A percentile compares a stretch with the other conserved stretches of the same genome.
Conservation (phyloP, 2,797 vertebrate species). For the Tokudaia tokunoshimensis region DNA sequence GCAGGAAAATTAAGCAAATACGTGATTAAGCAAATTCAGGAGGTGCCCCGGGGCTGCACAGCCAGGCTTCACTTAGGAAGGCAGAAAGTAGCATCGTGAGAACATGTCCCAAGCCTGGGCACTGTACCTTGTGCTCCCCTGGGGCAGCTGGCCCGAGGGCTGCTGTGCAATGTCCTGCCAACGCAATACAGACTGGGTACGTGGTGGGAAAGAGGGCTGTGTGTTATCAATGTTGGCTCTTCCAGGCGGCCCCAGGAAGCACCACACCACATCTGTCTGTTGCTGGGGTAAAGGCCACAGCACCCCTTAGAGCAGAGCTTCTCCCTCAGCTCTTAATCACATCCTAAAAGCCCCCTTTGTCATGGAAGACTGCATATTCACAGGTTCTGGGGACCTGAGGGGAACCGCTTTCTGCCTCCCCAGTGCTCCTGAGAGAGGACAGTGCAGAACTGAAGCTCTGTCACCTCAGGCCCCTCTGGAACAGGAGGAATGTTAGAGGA, state of each 20-base stretch:
- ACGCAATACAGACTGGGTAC: not conserved
- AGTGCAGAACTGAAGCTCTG: no score
- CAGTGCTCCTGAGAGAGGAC: not conserved
- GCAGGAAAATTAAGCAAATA: conserved; percentile 15
- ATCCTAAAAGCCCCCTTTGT: no score
- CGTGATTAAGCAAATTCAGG: not conserved
- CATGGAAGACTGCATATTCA: no score
- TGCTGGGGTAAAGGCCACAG: not conserved
- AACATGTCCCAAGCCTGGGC: not conserved
- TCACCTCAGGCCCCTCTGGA: not conserved
- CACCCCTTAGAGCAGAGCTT: not conserved
- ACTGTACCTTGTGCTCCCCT: not conserved
- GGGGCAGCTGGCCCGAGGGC: not conserved
- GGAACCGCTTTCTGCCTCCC: not conserved
- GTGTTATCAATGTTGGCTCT: not conserved
- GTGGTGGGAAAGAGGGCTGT: no score
- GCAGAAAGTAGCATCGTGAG: not conserved
- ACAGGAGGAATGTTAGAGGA: not conserved
- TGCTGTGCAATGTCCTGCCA: not conserved
- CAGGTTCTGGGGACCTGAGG: not conserved
- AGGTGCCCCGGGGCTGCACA: not conserved
- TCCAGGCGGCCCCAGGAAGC: not conserved
- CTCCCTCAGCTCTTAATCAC: not conserved
- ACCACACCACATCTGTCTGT: not conserved
- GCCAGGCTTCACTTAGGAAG: not conserved